These are phyloP conservation scores for Xiphorhynchus elegans DNA, from an alignment of 2,113 vertebrate genomes.

Conservation along the genomic window DNA sequence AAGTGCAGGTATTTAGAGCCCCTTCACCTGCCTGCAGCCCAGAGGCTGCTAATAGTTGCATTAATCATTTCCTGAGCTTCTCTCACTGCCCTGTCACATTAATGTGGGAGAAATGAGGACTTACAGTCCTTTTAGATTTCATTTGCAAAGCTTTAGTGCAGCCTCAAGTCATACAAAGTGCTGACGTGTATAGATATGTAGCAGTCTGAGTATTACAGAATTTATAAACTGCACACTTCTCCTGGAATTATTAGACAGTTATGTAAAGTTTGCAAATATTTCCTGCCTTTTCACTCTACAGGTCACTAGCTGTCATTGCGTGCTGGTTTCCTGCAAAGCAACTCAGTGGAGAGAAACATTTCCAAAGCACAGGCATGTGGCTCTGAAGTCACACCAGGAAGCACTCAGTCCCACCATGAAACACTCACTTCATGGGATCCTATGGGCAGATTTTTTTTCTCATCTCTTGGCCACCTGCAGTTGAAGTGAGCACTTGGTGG, in stretches of 20 bases:
- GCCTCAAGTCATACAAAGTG: background rate
- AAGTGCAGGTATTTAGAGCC: background rate
- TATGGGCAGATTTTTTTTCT: background rate
- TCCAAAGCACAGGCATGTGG: background rate
- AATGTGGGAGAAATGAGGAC: background rate
- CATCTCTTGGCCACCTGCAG: background rate
- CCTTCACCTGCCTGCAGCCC: background rate
- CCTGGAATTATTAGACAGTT: background rate
- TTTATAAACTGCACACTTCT: background rate
- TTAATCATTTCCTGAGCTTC: background rate
- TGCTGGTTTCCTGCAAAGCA: background rate
- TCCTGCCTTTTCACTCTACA: background rate
- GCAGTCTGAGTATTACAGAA: background rate
- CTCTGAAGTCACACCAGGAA: background rate
- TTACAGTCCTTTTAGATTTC: background rate
- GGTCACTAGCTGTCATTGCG: background rate
- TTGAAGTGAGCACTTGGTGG: background rate
- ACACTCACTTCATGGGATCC: background rate
- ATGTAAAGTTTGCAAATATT: background rate
- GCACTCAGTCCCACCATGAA: fast-evolving
- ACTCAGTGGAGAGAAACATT: background rate
- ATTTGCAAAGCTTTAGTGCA: background rate
- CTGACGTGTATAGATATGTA: background rate
- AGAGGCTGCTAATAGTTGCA: background rate
- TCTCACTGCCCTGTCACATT: background rate